Evolutionary conservation across 1,140 invertebrate species (phyloP).

Genomic region (Acyrthosiphon pisum): DNA sequence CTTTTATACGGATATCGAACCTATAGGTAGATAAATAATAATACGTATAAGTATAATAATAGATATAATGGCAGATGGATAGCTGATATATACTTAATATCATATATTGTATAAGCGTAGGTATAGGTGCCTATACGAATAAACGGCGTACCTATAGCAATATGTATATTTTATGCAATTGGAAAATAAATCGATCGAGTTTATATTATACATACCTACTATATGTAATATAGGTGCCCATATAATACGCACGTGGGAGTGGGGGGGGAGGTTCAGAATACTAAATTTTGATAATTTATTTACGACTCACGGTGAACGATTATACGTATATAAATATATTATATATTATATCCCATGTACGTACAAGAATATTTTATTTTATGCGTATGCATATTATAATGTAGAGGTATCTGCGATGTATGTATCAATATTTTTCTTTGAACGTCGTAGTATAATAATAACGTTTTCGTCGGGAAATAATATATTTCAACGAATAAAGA

Average conservation of each 20-base stretch:
- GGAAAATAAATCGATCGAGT: constrained; percentile 17
- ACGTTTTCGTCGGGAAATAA: constrained; percentile 3
- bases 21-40: background rate
- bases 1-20: background rate
- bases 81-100: background rate
- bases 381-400: constrained; percentile 10
- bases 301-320: constrained; percentile 29
- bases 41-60: background rate
- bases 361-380: constrained; percentile 11
- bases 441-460: constrained; percentile 18
- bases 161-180: background rate
- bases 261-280: background rate
- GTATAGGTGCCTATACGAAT: background rate
- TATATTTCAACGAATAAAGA: constrained; percentile 17
- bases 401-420: background rate
- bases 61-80: background rate
- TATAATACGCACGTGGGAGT: background rate
- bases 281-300: constrained; percentile 32
- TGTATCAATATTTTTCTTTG: constrained; percentile 34
- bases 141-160: background rate
- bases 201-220: background rate
- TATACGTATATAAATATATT: background rate
- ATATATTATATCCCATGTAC: background rate
- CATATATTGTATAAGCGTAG: background rate
- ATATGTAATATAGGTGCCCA: background rate